Evolutionary conservation across 1,140 invertebrate species (phyloP).

Genomic region (Agrilus planipennis): DNA sequence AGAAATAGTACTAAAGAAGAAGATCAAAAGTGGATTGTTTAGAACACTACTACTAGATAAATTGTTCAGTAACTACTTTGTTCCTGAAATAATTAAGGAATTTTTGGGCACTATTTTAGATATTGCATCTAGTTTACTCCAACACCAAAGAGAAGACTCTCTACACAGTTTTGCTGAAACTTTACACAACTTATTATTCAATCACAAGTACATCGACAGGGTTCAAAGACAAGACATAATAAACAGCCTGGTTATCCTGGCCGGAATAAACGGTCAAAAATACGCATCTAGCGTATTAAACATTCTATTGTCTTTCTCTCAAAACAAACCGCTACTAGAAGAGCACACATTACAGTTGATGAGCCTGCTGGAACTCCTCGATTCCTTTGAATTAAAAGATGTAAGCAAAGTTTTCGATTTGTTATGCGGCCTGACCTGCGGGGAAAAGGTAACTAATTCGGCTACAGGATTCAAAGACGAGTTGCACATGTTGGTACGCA

Average conservation of each 20-base stretch:
- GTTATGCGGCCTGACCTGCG: constrained; percentile 42
- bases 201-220: constrained; percentile 13
- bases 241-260: constrained; percentile 19
- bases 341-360: constrained; percentile 34
- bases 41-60: constrained; percentile 31
- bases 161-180: constrained; percentile 17
- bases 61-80: constrained; percentile 27
- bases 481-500: constrained; percentile 47
- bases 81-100: constrained; percentile 30
- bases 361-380: constrained; percentile 45
- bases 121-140: constrained; percentile 26
- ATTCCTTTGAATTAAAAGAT: constrained; percentile 43
- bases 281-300: constrained; percentile 17
- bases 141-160: constrained; percentile 11
- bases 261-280: constrained; percentile 15
- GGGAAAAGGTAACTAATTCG: constrained; percentile 30
- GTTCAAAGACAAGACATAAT: constrained; percentile 23
- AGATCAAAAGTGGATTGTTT: constrained; percentile 32
- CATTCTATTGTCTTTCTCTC: constrained; percentile 12
- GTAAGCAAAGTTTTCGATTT: constrained; percentile 40
- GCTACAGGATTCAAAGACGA: constrained; percentile 43
- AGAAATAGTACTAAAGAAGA: constrained; percentile 33
- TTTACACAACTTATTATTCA: constrained; percentile 20
- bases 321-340: constrained; percentile 22
- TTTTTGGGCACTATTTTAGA: constrained; percentile 33